Evolutionary conservation across 2,888 invertebrate genomes (phyloP).

Genomic region (Chrysomela aeneicollis): DNA sequence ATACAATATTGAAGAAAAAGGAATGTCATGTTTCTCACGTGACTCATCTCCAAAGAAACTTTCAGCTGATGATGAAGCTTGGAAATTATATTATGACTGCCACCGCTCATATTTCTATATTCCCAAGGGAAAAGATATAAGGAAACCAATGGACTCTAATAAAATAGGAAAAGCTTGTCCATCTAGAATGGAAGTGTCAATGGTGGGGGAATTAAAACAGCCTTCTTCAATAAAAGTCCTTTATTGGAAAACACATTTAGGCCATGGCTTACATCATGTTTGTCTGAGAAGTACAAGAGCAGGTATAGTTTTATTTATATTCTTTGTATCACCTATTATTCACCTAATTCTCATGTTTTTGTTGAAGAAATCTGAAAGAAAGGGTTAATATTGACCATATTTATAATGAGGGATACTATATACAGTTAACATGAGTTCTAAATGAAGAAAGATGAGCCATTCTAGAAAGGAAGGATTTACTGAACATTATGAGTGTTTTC

Average conservation of each 20-base stretch:
- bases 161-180: slow-evolving; percentile 27
- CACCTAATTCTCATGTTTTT: no score
- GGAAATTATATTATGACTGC: slow-evolving; percentile 20
- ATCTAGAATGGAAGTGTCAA: slow-evolving; percentile 24
- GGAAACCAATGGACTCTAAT: slow-evolving; percentile 18
- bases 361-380: slow-evolving; percentile 8
- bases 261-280: slow-evolving; percentile 14
- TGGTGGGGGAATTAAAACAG: slow-evolving; percentile 12
- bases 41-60: slow-evolving; percentile 17
- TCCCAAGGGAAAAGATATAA: slow-evolving; percentile 18
- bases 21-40: slow-evolving; percentile 17
- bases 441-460: slow-evolving; percentile 10
- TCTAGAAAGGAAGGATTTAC: slow-evolving; percentile 29
- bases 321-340: no score
- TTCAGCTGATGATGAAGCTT: background rate
- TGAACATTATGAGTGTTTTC: slow-evolving; percentile 31
- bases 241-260: slow-evolving; percentile 24
- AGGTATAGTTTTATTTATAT: slow-evolving; percentile 8
- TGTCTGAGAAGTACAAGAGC: no score
- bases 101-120: slow-evolving; percentile 22
- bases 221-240: slow-evolving; percentile 19
- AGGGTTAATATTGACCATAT: background rate
- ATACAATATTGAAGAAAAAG: slow-evolving; percentile 13
- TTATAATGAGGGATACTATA: slow-evolving; percentile 7
- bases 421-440: slow-evolving; percentile 9